phyloP scores from a whole-genome alignment of 2,888 invertebrate species.

The Brenthis daphne region DNA sequence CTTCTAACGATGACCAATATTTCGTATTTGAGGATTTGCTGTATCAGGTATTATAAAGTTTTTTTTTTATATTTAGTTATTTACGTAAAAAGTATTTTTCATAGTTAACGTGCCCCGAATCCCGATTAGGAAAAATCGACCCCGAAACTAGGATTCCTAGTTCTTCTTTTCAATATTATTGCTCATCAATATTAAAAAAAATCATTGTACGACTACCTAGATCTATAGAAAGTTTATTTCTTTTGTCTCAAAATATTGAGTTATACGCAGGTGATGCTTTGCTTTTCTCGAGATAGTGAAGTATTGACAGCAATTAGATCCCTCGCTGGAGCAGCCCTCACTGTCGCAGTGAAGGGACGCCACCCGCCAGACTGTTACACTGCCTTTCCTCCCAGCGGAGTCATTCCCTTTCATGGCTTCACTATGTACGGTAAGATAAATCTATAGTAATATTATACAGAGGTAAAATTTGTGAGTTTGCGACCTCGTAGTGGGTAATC shows the following conservation, averaged over 20 bases:
- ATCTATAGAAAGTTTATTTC: too few species aligned
- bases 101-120: too few species aligned
- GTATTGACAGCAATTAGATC: constrained; percentile 86
- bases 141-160: too few species aligned
- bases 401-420: constrained; percentile 98
- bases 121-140: too few species aligned
- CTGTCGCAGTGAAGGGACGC: constrained; percentile 87
- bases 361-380: constrained; percentile 86
- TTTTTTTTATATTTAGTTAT: too few species aligned
- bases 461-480: too few species aligned
- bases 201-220: too few species aligned
- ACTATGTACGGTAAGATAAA: constrained; percentile 93
- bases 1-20: constrained; percentile 98
- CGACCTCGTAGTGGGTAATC: too few species aligned
- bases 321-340: constrained; percentile 84
- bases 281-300: constrained; percentile 94
- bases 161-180: too few species aligned
- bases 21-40: constrained; percentile 98
- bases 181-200: too few species aligned
- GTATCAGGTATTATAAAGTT: constrained; percentile 86
- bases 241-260: not conserved
- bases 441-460: too few species aligned
- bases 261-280: constrained; percentile 87
- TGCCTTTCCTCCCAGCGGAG: constrained; percentile 95
- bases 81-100: not conserved